A percentile compares a stretch with the other conserved stretches of the same genome.
Evolutionary conservation across 2,797 vertebrate genomes (phyloP).

Genomic region (Poeciliopsis infans): DNA sequence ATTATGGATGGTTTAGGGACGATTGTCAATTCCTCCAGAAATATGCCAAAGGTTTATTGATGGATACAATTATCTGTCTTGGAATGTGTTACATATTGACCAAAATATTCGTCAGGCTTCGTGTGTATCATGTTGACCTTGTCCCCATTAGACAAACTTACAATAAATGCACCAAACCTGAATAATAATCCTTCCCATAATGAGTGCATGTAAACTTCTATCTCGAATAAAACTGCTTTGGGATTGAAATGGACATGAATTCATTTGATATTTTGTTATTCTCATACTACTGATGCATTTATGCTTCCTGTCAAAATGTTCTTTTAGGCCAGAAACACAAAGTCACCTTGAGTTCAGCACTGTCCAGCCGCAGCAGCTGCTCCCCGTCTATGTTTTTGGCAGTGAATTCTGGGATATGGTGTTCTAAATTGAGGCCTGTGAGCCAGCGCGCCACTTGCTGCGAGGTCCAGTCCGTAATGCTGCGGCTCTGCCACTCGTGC

Average conservation of each 20-base stretch:
- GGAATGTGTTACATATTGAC: too few species aligned
- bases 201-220: too few species aligned
- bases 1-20: not conserved
- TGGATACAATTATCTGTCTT: too few species aligned
- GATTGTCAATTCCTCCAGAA: not conserved
- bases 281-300: not conserved
- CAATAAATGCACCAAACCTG: not conserved
- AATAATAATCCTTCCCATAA: not conserved
- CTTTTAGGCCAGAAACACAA: not conserved
- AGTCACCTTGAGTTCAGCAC: conserved; percentile 90
- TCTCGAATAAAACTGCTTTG: not conserved
- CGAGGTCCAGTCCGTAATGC: conserved; percentile 89
- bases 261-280: not conserved
- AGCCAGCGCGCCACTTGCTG: conserved; percentile 96
- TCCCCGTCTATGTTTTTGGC: conserved; percentile 92
- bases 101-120: too few species aligned
- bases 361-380: conserved; percentile 90
- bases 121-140: not conserved
- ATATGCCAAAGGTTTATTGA: too few species aligned
- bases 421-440: conserved; percentile 89
- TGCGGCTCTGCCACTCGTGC: conserved; percentile 84
- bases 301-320: not conserved
- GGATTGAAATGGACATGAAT: not conserved
- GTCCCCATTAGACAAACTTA: not conserved
- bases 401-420: conserved; percentile 92